Conservation (phyloP, 2,113 vertebrate genomes). For the Megatriorchis doriae region DNA sequence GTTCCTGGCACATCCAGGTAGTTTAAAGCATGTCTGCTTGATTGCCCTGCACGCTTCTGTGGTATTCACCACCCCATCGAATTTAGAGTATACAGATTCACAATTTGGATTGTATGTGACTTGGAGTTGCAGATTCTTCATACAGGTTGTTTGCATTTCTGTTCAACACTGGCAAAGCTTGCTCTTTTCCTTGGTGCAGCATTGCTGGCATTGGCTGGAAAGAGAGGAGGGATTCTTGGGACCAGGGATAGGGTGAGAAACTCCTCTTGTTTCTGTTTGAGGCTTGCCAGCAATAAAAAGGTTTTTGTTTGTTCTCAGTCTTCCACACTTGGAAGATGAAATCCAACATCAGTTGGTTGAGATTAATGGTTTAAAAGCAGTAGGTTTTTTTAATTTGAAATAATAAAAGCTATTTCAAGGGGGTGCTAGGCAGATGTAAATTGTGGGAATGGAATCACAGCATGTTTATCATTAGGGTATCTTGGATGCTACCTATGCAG, state of each 20-base stretch:
- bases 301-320: neutral
- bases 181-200: neutral
- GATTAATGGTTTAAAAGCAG: neutral
- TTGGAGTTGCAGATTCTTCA: neutral
- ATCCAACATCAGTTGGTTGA: neutral
- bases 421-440: neutral
- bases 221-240: neutral
- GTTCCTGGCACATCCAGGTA: neutral
- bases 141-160: neutral
- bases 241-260: neutral
- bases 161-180: neutral
- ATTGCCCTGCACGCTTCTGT: fast-evolving
- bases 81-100: neutral
- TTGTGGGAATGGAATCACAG: neutral
- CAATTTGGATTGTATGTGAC: neutral
- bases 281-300: neutral
- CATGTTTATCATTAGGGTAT: neutral
- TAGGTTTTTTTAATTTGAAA: neutral
- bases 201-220: neutral
- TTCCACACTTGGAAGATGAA: neutral
- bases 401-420: neutral
- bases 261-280: neutral
- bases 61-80: neutral
- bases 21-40: neutral
- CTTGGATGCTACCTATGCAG: neutral